Conservation (phyloP, 2,888 invertebrate species). For the Tinea trinotella region DNA sequence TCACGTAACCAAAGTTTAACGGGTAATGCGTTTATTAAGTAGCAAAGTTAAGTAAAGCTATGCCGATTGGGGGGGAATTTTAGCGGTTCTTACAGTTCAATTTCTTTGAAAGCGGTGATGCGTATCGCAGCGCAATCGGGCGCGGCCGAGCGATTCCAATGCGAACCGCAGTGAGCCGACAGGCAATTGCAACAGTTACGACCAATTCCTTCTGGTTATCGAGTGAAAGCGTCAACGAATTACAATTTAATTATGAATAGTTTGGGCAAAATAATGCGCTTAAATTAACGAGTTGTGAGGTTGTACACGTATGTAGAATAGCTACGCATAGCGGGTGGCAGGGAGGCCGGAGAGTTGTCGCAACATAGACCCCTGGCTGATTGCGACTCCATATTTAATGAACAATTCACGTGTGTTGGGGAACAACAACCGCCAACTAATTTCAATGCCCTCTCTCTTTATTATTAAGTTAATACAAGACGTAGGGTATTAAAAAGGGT, state of each 20-base stretch:
- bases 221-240: conserved; percentile 21
- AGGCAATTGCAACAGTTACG: conserved; percentile 46
- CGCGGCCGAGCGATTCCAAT: conserved; percentile 62
- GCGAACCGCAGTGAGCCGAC: conserved; percentile 50
- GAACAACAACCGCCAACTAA: conserved; percentile 52
- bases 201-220: conserved; percentile 40
- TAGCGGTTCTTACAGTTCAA: conserved; percentile 57
- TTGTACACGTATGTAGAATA: neutral
- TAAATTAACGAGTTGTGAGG: neutral
- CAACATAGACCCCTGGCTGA: conserved; percentile 47
- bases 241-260: neutral
- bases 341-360: conserved; percentile 39
- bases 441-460: conserved; percentile 49
- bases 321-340: conserved; percentile 20
- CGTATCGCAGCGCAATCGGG: conserved; percentile 60
- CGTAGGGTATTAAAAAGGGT: neutral
- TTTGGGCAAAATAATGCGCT: neutral
- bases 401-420: conserved; percentile 50
- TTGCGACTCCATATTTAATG: conserved; percentile 68
- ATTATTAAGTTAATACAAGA: conserved; percentile 37
- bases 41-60: conserved; percentile 60
- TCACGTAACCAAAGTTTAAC: conserved; percentile 37
- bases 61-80: conserved; percentile 40
- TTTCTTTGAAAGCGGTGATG: conserved; percentile 60
- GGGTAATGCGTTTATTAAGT: conserved; percentile 26